A percentile compares a stretch with the other conserved stretches of the same genome.
These are phyloP conservation scores for Sula dactylatra DNA, from an alignment of 2,113 vertebrate species.

Conservation along the genomic window DNA sequence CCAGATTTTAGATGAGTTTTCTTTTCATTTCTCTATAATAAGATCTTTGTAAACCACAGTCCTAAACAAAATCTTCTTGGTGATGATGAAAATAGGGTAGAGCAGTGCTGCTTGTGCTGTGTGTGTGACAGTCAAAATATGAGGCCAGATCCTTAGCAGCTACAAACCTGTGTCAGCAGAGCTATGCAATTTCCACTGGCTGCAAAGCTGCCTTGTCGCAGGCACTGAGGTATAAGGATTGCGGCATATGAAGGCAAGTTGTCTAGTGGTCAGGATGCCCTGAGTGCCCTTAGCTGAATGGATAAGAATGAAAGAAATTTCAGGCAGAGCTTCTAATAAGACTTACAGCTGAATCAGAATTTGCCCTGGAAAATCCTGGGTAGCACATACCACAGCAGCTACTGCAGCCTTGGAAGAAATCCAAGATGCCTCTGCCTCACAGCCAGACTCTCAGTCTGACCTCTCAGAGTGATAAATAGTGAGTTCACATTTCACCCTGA, in stretches of 20 bases:
- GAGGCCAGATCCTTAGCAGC: background rate
- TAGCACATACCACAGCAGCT: constrained; percentile 24
- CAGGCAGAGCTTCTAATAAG: constrained; percentile 28
- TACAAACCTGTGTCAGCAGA: constrained; percentile 14
- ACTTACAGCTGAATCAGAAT: constrained; percentile 41
- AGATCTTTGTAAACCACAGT: constrained; percentile 51
- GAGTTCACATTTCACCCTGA: constrained; percentile 58
- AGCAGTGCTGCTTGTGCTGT: background rate
- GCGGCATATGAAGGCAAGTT: background rate
- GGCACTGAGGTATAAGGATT: background rate
- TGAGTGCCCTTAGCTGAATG: constrained; percentile 11
- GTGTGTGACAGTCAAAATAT: background rate
- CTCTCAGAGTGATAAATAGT: constrained; percentile 44
- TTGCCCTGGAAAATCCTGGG: constrained; percentile 50
- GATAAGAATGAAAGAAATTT: constrained; percentile 38
- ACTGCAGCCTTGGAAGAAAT: constrained; percentile 50
- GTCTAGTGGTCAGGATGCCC: constrained; percentile 5
- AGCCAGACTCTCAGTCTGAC: constrained; percentile 49
- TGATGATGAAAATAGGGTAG: constrained; percentile 20
- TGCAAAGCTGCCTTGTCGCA: background rate
- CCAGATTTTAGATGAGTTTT: constrained; percentile 66
- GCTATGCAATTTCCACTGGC: background rate
- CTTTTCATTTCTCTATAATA: constrained; percentile 68
- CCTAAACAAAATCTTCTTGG: constrained; percentile 46
- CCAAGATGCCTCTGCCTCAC: constrained; percentile 46